Conservation (phyloP, 2,888 invertebrate genomes). For the Thyatira batis region DNA sequence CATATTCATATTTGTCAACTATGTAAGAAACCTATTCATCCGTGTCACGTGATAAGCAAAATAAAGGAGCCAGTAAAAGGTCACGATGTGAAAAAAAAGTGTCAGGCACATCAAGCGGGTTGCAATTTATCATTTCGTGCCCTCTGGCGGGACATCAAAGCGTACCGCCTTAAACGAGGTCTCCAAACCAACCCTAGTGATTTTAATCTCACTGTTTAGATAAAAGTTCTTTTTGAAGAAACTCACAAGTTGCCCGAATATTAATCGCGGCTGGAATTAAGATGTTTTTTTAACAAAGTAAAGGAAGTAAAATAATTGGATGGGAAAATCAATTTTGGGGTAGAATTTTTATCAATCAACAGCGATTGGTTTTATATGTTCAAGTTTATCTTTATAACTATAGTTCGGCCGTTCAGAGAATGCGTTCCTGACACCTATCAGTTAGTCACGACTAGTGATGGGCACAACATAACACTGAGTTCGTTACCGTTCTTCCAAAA, state of each 20-base stretch:
- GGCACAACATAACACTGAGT: too few relatives aligned
- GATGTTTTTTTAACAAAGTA: slow-evolving; percentile 29
- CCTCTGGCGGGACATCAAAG: slow-evolving; percentile 61
- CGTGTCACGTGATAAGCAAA: slow-evolving; percentile 60
- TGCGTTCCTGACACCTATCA: too few relatives aligned
- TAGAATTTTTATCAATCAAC: slow-evolving; percentile 2
- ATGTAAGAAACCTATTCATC: slow-evolving; percentile 56
- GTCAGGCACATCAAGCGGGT: slow-evolving; percentile 62
- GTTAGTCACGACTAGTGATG: too few relatives aligned
- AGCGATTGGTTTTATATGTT: too few relatives aligned
- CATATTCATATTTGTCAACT: slow-evolving; percentile 56
- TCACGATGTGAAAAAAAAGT: slow-evolving; percentile 52
- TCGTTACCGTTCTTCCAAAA: too few relatives aligned
- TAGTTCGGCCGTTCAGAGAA: too few relatives aligned
- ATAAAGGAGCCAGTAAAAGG: slow-evolving; percentile 60
- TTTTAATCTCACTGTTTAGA: slow-evolving; percentile 71
- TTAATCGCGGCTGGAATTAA: slow-evolving; percentile 41
- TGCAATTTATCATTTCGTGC: slow-evolving; percentile 66
- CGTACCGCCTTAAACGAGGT: slow-evolving; percentile 44
- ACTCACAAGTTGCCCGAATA: slow-evolving; percentile 47
- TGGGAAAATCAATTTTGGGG: neutral
- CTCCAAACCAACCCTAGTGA: slow-evolving; percentile 56
- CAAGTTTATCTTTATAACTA: too few relatives aligned
- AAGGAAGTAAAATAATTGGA: slow-evolving; percentile 17
- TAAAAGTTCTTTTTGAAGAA: slow-evolving; percentile 45